Evolutionary conservation across 1,140 invertebrate genomes (phyloP).

Genomic region (Ctenoplectra terminalis): DNA sequence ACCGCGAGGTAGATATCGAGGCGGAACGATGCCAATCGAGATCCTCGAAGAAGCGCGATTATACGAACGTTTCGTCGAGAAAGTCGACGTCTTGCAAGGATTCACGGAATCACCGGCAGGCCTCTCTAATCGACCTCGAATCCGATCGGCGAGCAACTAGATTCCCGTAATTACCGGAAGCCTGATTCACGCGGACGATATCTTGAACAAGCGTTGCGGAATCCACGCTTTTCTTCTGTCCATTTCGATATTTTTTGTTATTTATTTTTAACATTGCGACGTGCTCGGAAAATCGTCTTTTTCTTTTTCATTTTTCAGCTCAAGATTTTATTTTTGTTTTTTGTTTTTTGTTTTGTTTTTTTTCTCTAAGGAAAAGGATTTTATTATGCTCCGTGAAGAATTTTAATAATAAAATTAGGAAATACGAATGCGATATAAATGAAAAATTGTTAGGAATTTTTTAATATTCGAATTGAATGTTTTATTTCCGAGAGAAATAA

Average conservation of each 20-base stretch:
- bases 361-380: too few species aligned
- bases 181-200: conserved; percentile 29
- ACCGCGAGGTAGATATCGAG: background rate
- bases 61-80: background rate
- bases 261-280: too few species aligned
- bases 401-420: too few species aligned
- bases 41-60: conserved; percentile 2
- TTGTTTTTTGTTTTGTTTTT: background rate
- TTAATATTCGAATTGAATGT: background rate
- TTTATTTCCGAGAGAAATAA: background rate
- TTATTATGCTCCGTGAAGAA: too few species aligned
- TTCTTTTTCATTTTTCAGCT: too few species aligned
- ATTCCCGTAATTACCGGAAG: conserved; percentile 57
- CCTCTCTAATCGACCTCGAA: conserved; percentile 35
- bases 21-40: background rate
- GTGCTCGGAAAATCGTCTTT: too few species aligned
- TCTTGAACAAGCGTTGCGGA: background rate
- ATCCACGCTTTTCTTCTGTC: background rate
- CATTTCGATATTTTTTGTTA: background rate
- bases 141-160: conserved; percentile 27
- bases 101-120: background rate
- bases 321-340: too few species aligned
- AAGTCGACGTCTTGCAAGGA: conserved; percentile 15
- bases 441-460: background rate
- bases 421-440: too few species aligned